These are phyloP conservation scores for Piscicola geometra DNA, from an alignment of 2,888 invertebrate species.

Conservation along the genomic window DNA sequence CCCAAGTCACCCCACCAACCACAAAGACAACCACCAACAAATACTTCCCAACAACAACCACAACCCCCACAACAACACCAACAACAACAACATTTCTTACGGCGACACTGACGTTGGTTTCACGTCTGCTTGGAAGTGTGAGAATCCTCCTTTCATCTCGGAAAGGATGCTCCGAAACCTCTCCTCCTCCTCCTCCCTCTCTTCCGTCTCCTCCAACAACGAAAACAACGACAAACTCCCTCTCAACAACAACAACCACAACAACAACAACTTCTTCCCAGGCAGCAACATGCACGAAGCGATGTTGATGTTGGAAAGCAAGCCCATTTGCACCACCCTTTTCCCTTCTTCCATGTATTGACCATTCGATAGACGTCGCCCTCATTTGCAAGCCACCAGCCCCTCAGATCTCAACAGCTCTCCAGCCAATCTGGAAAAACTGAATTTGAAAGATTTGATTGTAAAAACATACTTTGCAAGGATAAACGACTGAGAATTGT, in stretches of 20 bases:
- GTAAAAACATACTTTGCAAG: no score
- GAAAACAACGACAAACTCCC: background rate
- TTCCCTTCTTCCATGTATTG: conserved; percentile 28
- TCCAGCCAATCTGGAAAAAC: background rate
- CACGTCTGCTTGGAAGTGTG: conserved; percentile 22
- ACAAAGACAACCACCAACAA: background rate
- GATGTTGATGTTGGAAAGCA: conserved; percentile 30
- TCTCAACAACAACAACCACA: background rate
- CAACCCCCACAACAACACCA: no score
- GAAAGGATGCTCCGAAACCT: conserved; percentile 22
- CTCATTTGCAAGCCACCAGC: no score
- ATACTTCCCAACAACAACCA: background rate
- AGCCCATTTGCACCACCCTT: conserved; percentile 31
- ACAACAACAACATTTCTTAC: background rate
- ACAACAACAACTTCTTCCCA: conserved; percentile 14
- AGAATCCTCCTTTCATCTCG: conserved; percentile 15
- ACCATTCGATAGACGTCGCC: background rate
- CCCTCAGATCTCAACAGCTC: background rate
- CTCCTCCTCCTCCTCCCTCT: conserved; percentile 25
- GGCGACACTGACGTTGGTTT: background rate
- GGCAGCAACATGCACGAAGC: conserved; percentile 26
- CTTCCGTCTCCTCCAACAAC: conserved; percentile 15
- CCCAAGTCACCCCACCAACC: no score
- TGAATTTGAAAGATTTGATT: no score
- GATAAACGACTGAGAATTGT: no score